Conservation (phyloP, 2,113 vertebrate species). For the Ammodramus savannarum region DNA sequence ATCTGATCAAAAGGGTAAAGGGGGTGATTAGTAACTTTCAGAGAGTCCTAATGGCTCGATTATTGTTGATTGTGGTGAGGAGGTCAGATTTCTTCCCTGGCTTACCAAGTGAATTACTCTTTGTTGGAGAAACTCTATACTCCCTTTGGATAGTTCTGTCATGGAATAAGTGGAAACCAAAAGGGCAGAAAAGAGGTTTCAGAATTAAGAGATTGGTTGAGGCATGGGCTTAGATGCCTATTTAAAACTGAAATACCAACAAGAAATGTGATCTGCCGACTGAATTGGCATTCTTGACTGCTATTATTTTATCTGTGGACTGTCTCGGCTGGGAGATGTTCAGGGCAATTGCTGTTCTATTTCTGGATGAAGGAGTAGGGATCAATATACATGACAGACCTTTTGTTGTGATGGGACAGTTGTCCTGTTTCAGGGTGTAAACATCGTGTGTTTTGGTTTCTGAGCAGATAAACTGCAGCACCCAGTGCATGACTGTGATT, state of each 20-base stretch:
- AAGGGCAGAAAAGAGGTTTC: constrained; percentile 76
- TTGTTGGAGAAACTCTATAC: constrained; percentile 93
- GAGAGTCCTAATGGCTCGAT: constrained; percentile 80
- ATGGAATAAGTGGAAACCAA: constrained; percentile 76
- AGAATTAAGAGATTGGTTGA: constrained; percentile 71
- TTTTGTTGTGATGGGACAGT: neutral
- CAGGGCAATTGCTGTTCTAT: neutral
- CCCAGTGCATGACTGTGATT: neutral
- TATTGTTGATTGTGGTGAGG: constrained; percentile 82
- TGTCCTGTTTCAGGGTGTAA: neutral
- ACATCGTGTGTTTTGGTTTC: neutral
- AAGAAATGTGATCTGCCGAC: constrained; percentile 62
- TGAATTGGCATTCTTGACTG: constrained; percentile 47
- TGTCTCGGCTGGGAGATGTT: constrained; percentile 51
- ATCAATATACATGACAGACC: neutral
- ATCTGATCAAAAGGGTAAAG: constrained; percentile 50
- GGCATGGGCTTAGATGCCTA: constrained; percentile 41
- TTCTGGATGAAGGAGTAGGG: constrained; percentile 17
- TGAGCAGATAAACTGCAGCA: neutral
- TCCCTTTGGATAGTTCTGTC: constrained; percentile 72
- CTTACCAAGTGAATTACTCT: constrained; percentile 86
- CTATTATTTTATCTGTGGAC: constrained; percentile 43
- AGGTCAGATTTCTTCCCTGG: constrained; percentile 87
- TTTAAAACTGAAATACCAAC: constrained; percentile 67
- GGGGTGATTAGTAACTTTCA: constrained; percentile 72